Base-by-base conservation (phyloP, 2,797 vertebrate species). In the Tarsius wallacei region DNA sequence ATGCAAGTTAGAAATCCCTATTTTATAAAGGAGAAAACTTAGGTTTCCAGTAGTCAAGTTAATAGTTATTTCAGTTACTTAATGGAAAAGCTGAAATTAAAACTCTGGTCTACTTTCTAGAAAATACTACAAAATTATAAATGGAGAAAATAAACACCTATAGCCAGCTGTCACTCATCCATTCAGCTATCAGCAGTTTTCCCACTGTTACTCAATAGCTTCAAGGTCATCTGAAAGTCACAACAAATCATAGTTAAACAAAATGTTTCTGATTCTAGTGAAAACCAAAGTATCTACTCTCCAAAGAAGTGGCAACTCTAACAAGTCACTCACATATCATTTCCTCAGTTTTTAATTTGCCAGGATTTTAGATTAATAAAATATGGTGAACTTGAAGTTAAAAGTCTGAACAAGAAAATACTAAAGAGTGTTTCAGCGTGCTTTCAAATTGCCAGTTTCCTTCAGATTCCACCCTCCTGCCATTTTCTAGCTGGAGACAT, bases 101-200 rank as follows among this genome's bases (percentile, higher is more conserved):
- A 96, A 85, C 71, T n/a, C 47, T 85, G 94, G 17, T 64, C 74
- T n/a, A 76, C 49, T 73, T 90, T 73, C 21, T 51, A 84, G 57
- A 96, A 96, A 76, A 94, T 55, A 83, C 16, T 73, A 49, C 7
- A 57, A 87, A 93, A 70, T 33, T 63, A 87, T 88, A 85, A 87
- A 42, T 36, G 53, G 26, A 70, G 33, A 63, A 61, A 86, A 57
- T 59, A 49, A 66, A 42, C 61, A 71, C 49, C 80, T 19, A 77
- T 11, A 74, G 49, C 24, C 61, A 53, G 77, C 5, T 63, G 15
- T 83, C 47, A 33, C 24, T 85, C 70, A 80, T 63, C 51, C 63
- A 68, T 28, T 31, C 36, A 77, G 57, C 24, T 59, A 11, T 7
- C 71, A 47, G 49, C 47, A 82, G 31, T 49, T 9, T 76, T 47